A percentile compares a stretch with the other conserved stretches of the same genome.
These are phyloP conservation scores for Bombus vancouverensis DNA, from an alignment of 1,140 invertebrate species.

Conservation along the genomic window DNA sequence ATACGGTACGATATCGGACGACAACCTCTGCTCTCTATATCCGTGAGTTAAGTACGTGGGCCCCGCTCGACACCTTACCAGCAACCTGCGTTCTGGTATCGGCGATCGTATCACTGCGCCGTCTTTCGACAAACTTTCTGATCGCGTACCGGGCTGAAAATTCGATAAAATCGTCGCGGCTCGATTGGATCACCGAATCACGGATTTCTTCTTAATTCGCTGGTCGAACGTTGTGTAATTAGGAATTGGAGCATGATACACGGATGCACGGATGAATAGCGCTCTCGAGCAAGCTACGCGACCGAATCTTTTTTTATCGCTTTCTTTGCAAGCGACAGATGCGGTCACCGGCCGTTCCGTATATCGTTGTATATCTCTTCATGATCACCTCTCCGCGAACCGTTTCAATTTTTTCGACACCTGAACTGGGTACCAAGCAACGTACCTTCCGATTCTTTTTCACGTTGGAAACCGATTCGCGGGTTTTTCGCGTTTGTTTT, in stretches of 20 bases:
- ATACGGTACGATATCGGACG: constrained; percentile 93
- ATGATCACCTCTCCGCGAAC: background rate
- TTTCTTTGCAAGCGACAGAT: constrained; percentile 26
- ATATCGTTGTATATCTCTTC: background rate
- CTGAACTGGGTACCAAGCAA: too few species aligned
- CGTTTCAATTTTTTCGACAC: background rate
- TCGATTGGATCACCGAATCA: background rate
- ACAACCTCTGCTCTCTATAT: constrained; percentile 85
- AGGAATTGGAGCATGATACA: constrained; percentile 48
- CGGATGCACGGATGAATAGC: constrained; percentile 38
- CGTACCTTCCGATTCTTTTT: background rate
- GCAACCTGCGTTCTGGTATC: constrained; percentile 75
- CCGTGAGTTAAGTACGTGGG: constrained; percentile 82
- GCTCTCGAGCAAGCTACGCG: constrained; percentile 40
- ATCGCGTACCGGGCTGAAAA: background rate
- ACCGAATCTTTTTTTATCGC: constrained; percentile 32
- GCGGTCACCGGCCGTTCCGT: background rate
- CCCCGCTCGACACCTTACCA: constrained; percentile 68
- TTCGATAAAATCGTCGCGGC: constrained; percentile 40
- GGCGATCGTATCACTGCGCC: constrained; percentile 35
- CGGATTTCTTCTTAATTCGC: constrained; percentile 49
- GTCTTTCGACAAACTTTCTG: background rate
- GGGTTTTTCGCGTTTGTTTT: background rate
- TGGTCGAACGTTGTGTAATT: constrained; percentile 60
- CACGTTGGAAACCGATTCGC: background rate